Evolutionary conservation across 1,140 invertebrate species (phyloP).

Genomic region (Drosophila neocordata): DNA sequence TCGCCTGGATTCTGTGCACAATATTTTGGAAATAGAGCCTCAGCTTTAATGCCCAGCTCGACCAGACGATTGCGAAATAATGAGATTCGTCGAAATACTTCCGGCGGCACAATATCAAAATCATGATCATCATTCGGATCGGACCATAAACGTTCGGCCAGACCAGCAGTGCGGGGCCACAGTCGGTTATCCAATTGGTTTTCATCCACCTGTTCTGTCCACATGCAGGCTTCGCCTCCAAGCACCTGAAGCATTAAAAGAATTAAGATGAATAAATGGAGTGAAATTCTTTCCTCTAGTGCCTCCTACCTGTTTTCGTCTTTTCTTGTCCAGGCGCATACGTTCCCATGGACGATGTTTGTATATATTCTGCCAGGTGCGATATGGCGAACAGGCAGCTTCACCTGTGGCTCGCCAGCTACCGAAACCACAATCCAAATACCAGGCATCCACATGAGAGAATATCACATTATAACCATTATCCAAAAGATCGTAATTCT

Average conservation of each 20-base stretch:
- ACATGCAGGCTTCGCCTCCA: slow-evolving; percentile 88
- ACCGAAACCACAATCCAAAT: slow-evolving; percentile 92
- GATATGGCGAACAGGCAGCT: slow-evolving; percentile 90
- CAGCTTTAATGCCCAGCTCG: slow-evolving; percentile 85
- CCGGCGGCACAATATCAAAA: slow-evolving; percentile 70
- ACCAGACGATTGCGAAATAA: slow-evolving; percentile 84
- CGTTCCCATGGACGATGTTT: slow-evolving; percentile 89
- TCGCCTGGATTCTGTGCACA: slow-evolving; percentile 86
- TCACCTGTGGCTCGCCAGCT: slow-evolving; percentile 88
- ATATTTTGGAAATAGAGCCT: slow-evolving; percentile 88
- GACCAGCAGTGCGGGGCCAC: slow-evolving; percentile 88
- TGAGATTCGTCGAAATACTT: slow-evolving; percentile 79
- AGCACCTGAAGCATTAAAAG: no score
- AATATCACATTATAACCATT: slow-evolving; percentile 90
- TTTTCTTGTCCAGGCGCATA: slow-evolving; percentile 73
- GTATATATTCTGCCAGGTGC: slow-evolving; percentile 92
- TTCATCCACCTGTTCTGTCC: slow-evolving; percentile 87
- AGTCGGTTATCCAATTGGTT: slow-evolving; percentile 86
- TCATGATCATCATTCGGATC: slow-evolving; percentile 80
- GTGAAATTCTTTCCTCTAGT: no score
- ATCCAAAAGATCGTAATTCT: slow-evolving; percentile 88
- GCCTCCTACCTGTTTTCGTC: slow-evolving; percentile 67
- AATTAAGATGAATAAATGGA: no score
- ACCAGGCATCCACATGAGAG: slow-evolving; percentile 93
- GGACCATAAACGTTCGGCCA: slow-evolving; percentile 85